phyloP scores from a whole-genome alignment of 2,113 vertebrate genomes.

The Leucosticte australis region DNA sequence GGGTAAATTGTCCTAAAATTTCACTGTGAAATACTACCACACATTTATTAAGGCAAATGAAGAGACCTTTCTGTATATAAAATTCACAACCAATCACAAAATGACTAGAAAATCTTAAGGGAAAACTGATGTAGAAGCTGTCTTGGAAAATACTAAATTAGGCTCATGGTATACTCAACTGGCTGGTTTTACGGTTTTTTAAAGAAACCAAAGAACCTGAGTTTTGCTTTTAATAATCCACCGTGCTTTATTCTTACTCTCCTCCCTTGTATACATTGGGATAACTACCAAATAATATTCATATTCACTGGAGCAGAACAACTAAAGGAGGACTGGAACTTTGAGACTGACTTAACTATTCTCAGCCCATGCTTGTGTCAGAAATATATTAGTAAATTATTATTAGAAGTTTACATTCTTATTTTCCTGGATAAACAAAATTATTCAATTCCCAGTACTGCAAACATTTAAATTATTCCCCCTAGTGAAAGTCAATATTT shows the following conservation, averaged over 20 bases:
- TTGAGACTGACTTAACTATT: background rate
- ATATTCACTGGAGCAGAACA: background rate
- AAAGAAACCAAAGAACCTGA: background rate
- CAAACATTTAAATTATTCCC: background rate
- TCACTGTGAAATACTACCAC: background rate
- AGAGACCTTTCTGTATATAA: background rate
- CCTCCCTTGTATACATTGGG: background rate
- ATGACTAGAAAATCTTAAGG: background rate
- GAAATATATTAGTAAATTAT: background rate
- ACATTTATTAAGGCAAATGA: background rate
- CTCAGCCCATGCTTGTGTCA: background rate
- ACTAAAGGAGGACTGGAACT: background rate
- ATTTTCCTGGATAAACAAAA: slow-evolving; percentile 9
- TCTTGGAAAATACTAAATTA: background rate
- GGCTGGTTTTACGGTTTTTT: fast-evolving
- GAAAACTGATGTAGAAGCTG: background rate
- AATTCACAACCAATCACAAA: background rate
- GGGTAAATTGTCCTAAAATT: background rate
- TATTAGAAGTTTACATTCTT: background rate
- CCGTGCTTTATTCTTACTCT: background rate
- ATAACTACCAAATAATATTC: background rate
- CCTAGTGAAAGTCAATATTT: slow-evolving; percentile 5
- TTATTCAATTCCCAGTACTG: background rate
- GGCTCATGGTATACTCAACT: fast-evolving
- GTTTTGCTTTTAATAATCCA: background rate